Conservation (phyloP, 2,888 invertebrate genomes). For the Pandemis corylana region DNA sequence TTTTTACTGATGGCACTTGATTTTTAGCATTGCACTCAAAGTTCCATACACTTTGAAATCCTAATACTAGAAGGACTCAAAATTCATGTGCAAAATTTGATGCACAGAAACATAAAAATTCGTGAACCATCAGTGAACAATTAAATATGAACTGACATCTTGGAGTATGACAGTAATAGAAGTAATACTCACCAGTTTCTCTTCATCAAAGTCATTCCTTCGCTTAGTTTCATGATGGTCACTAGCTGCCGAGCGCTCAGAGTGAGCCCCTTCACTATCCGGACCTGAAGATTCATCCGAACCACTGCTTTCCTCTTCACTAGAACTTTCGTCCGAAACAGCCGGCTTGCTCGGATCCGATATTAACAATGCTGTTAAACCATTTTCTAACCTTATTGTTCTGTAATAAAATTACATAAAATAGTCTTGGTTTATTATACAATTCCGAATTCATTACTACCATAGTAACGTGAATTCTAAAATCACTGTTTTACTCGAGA, state of each 20-base stretch:
- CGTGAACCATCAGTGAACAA: too few species aligned
- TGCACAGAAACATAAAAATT: too few species aligned
- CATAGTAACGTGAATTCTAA: background rate
- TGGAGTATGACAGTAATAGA: too few species aligned
- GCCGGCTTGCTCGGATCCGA: conserved; percentile 83
- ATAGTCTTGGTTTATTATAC: background rate
- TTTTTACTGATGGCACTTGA: too few species aligned
- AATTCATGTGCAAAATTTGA: too few species aligned
- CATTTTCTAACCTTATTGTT: conserved; percentile 88
- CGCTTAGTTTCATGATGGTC: conserved; percentile 67
- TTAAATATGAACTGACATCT: too few species aligned
- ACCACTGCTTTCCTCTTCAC: conserved; percentile 69
- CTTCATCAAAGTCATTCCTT: conserved; percentile 72
- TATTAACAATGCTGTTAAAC: conserved; percentile 89
- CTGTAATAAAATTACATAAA: conserved; percentile 63
- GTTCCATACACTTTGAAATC: too few species aligned
- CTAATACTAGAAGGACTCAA: too few species aligned
- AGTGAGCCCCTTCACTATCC: conserved; percentile 77
- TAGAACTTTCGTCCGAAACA: conserved; percentile 58
- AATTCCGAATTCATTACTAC: background rate
- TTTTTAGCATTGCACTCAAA: too few species aligned
- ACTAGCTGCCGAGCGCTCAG: conserved; percentile 66
- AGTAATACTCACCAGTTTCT: conserved; percentile 71
- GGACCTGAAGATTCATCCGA: conserved; percentile 64
- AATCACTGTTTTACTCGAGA: background rate